Base-by-base conservation (phyloP, 2,797 vertebrate genomes). In the Numenius phaeopus region DNA sequence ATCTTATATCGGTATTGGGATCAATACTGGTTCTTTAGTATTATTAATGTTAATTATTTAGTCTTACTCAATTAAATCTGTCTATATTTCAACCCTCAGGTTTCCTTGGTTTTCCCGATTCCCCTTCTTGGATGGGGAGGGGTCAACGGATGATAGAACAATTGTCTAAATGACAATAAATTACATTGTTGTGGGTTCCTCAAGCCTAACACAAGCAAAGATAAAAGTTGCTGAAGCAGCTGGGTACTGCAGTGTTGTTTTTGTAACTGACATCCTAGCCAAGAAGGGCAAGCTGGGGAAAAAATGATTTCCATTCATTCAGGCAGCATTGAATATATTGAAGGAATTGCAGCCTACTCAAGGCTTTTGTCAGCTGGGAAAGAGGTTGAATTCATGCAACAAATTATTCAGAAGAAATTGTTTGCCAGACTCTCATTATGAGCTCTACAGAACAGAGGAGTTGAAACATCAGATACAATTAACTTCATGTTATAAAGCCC, bases 361-460 rank as follows among this genome's bases (percentile, higher is more conserved):
- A 66, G 54, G n/a, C 40, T 78, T 89, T 78, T 94, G 52, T 55
- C 91, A 88, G 40, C 76, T 67, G 61, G 52, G 67, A 71, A 55
- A 92, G 78, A 66, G 61, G 12, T 32, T 71, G 83, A 73, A 92
- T 89, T 95, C 71, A 75, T 75, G 89, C 76, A 96, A 93, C 88
- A 76, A 93, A 96, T 96, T 94, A 95, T 96, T 93, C 94, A 75
- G 75, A 72, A 81, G 72, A 67, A 93, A 85, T 83, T 49, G 26
- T 96, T 96, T 85, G 78, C 91, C 93, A 90, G 90, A 39, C 44
- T 96, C 90, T 93, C 85, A 84, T 95, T 91, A 89, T 3, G n/a
- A 91, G 76, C 88, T 93, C 76, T 75, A 11, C n/a, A 30, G 87
- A 94, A 86, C 27, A 94, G 76, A 91, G 84, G 84, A 88, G 85